Evolutionary conservation across 30 jellyfish, hydroid and myxozoan genomes (phyloP).

Genomic region (Phacellophora camtschatica): DNA sequence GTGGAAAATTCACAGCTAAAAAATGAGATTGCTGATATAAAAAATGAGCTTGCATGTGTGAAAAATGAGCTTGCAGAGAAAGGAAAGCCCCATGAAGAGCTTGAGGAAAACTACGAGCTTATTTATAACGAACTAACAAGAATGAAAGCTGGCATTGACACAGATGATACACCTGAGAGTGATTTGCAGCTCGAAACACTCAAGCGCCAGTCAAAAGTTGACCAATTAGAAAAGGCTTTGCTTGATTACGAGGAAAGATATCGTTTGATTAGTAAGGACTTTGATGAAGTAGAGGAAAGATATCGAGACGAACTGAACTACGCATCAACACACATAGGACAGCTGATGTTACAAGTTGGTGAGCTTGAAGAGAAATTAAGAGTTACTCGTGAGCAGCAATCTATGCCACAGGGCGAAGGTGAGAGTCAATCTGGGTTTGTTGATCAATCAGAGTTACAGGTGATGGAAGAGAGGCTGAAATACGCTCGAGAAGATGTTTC

Average conservation of each 20-base stretch:
- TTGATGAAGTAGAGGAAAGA: constrained; percentile 46
- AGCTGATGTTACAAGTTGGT: constrained; percentile 26
- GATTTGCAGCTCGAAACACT: not conserved
- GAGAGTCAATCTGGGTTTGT: not conserved
- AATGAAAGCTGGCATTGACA: constrained; percentile 23
- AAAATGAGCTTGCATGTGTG: not conserved
- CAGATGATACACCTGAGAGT: not conserved
- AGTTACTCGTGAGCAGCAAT: not conserved
- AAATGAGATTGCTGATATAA: constrained; percentile 4
- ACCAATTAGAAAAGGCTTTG: constrained; percentile 9
- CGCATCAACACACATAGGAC: constrained; percentile 50
- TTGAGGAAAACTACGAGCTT: constrained; percentile 24
- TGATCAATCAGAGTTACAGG: not conserved
- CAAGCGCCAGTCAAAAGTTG: not conserved
- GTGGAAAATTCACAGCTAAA: not conserved
- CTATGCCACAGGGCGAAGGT: not conserved
- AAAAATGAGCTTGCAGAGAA: constrained; percentile 5
- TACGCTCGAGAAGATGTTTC: constrained; percentile 33
- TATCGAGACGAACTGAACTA: constrained; percentile 56
- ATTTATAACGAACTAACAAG: constrained; percentile 34
- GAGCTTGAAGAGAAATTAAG: constrained; percentile 32
- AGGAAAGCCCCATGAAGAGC: constrained; percentile 12
- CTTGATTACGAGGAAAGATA: constrained; percentile 23
- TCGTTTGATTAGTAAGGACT: constrained; percentile 29
- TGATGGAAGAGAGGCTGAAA: constrained; percentile 11